phyloP scores from a whole-genome alignment of 2,797 vertebrate genomes.

The Thamnophis elegans region DNA sequence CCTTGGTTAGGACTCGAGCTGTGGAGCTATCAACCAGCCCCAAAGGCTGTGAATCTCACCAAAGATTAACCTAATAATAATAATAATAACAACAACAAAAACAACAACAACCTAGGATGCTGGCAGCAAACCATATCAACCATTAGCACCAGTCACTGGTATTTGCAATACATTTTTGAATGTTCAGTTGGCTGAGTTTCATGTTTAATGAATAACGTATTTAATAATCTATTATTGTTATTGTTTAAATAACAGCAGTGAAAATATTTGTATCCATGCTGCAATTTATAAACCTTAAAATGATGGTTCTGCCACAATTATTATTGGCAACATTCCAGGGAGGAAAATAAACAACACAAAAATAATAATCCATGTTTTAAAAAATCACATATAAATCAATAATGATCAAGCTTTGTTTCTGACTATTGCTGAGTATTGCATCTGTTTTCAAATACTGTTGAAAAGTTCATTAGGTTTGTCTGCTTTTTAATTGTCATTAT shows the following conservation, averaged over 20 bases:
- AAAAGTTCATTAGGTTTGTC: conserved; percentile 23
- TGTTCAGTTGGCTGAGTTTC: too few relatives aligned
- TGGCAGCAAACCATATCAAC: too few relatives aligned
- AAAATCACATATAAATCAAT: neutral
- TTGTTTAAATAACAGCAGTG: neutral
- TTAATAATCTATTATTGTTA: neutral
- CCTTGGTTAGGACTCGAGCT: too few relatives aligned
- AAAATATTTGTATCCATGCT: neutral
- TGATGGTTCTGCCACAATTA: neutral
- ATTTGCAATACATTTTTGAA: too few relatives aligned
- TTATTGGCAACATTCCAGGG: neutral
- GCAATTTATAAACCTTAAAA: neutral
- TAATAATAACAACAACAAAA: too few relatives aligned
- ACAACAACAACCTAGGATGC: too few relatives aligned
- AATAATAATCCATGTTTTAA: neutral
- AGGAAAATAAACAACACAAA: neutral
- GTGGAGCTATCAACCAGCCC: too few relatives aligned
- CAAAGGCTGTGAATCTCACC: too few relatives aligned
- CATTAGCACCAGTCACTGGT: too few relatives aligned
- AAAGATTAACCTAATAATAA: too few relatives aligned
- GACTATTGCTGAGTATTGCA: conserved; percentile 16
- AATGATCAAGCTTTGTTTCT: neutral
- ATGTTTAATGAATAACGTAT: too few relatives aligned
- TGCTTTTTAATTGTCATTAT: conserved; percentile 32
- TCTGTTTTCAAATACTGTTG: neutral